Base-by-base conservation (phyloP, 2,888 invertebrate genomes). In the Phalangium opilio region DNA sequence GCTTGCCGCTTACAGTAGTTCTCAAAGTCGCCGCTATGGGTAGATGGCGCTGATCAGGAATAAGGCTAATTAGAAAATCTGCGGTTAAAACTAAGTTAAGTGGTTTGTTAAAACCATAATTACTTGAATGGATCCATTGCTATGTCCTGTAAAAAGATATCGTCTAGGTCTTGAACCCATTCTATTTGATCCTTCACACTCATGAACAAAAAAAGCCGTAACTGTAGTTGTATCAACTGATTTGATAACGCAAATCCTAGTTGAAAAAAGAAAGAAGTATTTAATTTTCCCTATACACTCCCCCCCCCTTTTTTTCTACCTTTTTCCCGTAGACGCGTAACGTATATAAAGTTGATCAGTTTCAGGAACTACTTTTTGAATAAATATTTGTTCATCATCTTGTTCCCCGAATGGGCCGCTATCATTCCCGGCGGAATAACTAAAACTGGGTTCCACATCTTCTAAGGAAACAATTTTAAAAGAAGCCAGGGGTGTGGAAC, bases 301-400 rank as follows among this genome's bases (percentile, higher is more conserved):
- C n/a, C n/a, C n/a, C n/a, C n/a, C n/a, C n/a, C n/a, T n/a, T n/a
- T n/a, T n/a, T n/a, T n/a, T n/a, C n/a, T n/a, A 81, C 82, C 82
- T 78, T 69, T 87, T 87, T 0, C 95, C 95, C 66, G 87, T 91
- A 0, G 93, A 93, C 1, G 96, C 93, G 40, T 93, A 71, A 46
- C 96, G 74, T 11, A 96, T 89, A 65, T 89, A 95, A 19, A 96
- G 67, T 54, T 89, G 87, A 66, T 93, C 90, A 1, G 93, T 90
- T 63, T 95, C 93, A 1, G 95, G 95, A 12, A 96, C 87, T 11
- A 96, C 86, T 72, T 93, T 91, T 67, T 96, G 96, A 42, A 98
- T 83, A 64, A 98, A 95, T 51, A 98, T 84, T 71, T 91, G 95
- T 62, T 93, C 57, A 63, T 95, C 95, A 63, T 96, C 91, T 66